These are phyloP conservation scores for Erithacus rubecula DNA, from an alignment of 2,797 vertebrate species.

Conservation along the genomic window DNA sequence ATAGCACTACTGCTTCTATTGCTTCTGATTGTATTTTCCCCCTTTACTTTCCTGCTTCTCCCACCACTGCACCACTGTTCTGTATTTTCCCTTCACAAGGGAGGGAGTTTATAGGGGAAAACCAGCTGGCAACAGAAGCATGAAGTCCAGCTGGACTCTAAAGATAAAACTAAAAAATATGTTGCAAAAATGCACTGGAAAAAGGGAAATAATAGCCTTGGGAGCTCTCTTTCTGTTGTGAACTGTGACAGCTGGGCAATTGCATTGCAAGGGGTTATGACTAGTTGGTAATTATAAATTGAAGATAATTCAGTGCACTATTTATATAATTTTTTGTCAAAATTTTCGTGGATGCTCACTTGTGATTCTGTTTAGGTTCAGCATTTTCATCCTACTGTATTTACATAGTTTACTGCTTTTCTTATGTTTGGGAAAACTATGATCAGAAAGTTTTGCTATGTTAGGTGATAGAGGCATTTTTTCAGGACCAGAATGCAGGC, in stretches of 20 bases:
- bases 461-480: background rate
- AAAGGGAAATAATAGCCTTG: background rate
- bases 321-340: background rate
- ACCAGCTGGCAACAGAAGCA: background rate
- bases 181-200: background rate
- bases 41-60: background rate
- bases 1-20: background rate
- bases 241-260: background rate
- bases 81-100: background rate
- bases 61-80: background rate
- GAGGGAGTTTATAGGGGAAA: background rate
- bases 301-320: background rate
- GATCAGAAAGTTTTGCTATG: background rate
- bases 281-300: background rate
- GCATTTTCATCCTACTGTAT: background rate
- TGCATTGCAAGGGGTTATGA: background rate
- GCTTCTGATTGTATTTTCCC: background rate
- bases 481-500: background rate
- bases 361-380: background rate
- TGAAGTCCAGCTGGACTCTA: background rate
- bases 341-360: background rate
- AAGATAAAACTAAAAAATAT: background rate
- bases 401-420: background rate
- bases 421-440: background rate
- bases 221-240: background rate